Percentiles rank a stretch among this genome's conserved stretches.
Evolutionary conservation across 2,888 invertebrate genomes (phyloP).

Genomic region (Belgica antarctica): DNA sequence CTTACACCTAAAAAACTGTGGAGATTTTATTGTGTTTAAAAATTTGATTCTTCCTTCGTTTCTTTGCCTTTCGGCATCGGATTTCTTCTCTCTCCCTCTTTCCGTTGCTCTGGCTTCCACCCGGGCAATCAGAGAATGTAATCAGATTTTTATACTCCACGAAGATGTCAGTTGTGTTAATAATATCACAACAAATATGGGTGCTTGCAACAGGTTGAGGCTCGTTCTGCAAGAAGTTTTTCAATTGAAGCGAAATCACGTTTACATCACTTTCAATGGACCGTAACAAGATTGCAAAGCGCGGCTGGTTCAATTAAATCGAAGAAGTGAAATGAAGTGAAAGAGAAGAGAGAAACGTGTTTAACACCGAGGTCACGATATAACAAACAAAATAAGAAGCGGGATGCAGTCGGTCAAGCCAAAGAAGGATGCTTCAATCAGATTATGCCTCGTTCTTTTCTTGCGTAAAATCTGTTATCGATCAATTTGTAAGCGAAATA

Average conservation of each 20-base stretch:
- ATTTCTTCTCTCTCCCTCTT: slow-evolving; percentile 1
- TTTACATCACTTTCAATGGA: slow-evolving; percentile 32
- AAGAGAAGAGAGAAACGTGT: slow-evolving; percentile 27
- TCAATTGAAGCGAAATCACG: background rate
- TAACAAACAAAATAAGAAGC: slow-evolving; percentile 37
- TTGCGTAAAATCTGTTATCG: background rate
- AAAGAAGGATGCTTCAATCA: slow-evolving; percentile 25
- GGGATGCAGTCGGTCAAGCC: slow-evolving; percentile 33
- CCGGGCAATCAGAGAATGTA: slow-evolving; percentile 27
- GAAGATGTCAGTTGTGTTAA: slow-evolving; percentile 22
- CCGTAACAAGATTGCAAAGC: slow-evolving; percentile 32
- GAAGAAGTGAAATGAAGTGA: slow-evolving; percentile 13
- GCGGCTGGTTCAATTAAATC: slow-evolving; percentile 18
- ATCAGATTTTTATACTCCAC: slow-evolving; percentile 27
- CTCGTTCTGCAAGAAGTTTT: background rate
- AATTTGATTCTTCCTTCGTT: background rate
- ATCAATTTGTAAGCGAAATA: slow-evolving; percentile 22
- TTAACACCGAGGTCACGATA: slow-evolving; percentile 42
- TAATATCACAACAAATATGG: background rate
- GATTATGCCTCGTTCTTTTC: background rate
- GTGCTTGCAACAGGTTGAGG: background rate
- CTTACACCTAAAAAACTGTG: no score
- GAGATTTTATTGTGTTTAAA: slow-evolving; percentile 30
- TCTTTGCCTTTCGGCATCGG: slow-evolving; percentile 31
- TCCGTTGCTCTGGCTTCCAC: slow-evolving; percentile 10